Percentiles rank a stretch among this genome's conserved stretches.
Evolutionary conservation across 2,797 vertebrate species (phyloP).

Genomic region (Bryconaethiops microstoma): DNA sequence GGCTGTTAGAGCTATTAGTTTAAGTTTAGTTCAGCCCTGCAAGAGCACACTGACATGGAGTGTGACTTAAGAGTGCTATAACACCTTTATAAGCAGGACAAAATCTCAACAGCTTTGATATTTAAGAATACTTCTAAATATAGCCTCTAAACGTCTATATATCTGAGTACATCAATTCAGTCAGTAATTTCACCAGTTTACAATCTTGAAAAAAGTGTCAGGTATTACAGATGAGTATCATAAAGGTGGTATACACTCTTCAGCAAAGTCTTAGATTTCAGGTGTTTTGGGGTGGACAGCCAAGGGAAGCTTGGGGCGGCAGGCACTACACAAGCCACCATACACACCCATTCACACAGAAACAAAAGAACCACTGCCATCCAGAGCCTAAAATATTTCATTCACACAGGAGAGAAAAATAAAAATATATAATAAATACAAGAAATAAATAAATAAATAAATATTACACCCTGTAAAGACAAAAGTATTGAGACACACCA

Average conservation of each 20-base stretch:
- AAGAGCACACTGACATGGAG: background rate
- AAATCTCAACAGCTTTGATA: background rate
- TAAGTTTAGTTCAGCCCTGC: conserved; percentile 35
- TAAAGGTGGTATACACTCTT: conserved; percentile 41
- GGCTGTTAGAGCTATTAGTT: conserved; percentile 40
- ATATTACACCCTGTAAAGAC: background rate
- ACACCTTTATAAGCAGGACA: background rate
- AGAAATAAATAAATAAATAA: background rate
- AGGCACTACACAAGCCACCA: conserved; percentile 27
- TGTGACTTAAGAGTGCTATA: conserved; percentile 23
- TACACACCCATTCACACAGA: conserved; percentile 36
- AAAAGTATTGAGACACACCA: too few relatives aligned
- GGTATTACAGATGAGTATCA: background rate
- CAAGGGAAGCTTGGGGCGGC: conserved; percentile 32
- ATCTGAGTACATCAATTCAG: background rate
- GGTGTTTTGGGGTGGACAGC: conserved; percentile 20
- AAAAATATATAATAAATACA: conserved; percentile 14
- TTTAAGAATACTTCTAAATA: background rate
- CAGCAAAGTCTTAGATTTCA: conserved; percentile 11
- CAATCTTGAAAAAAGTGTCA: background rate
- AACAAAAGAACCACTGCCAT: conserved; percentile 8
- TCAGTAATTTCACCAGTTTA: background rate
- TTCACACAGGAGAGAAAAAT: conserved; percentile 25
- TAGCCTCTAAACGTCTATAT: background rate
- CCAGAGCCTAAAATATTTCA: conserved; percentile 23